phyloP scores from a whole-genome alignment of 2,888 invertebrate genomes.

The Halocaridina rubra region DNA sequence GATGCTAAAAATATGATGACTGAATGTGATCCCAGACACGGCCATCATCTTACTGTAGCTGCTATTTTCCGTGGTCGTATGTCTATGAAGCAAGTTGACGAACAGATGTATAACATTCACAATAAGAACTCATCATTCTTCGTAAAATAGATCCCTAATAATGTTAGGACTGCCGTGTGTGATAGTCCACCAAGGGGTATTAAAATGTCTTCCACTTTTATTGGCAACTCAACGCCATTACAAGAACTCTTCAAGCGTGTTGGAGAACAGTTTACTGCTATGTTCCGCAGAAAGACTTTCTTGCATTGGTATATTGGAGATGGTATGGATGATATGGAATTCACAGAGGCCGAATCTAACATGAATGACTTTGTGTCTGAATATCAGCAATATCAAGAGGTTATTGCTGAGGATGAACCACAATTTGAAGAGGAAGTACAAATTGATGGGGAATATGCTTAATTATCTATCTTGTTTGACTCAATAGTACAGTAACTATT shows the following conservation, averaged over 20 bases:
- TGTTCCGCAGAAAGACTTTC: constrained; percentile 59
- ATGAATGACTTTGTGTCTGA: constrained; percentile 72
- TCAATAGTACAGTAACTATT: no score
- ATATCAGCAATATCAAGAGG: constrained; percentile 69
- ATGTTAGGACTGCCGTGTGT: neutral
- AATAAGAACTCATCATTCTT: constrained; percentile 92
- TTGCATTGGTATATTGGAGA: constrained; percentile 57
- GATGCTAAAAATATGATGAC: constrained; percentile 72
- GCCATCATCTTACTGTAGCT: no score
- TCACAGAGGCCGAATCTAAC: constrained; percentile 76
- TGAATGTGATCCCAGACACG: no score
- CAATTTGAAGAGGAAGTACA: neutral
- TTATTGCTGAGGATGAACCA: neutral
- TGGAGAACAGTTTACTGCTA: constrained; percentile 69
- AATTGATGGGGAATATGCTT: neutral
- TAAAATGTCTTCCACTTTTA: constrained; percentile 87
- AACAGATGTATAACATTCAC: constrained; percentile 73
- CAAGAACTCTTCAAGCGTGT: constrained; percentile 89
- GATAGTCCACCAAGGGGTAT: neutral
- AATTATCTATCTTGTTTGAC: no score
- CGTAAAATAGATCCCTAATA: constrained; percentile 61
- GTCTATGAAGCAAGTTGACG: constrained; percentile 74
- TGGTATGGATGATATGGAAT: constrained; percentile 73
- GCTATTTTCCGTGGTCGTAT: no score
- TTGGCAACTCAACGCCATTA: constrained; percentile 92